Percentiles rank a stretch among this genome's conserved stretches.
Conservation (phyloP, 1,140 invertebrate genomes). For the Andricus grossulariae region DNA sequence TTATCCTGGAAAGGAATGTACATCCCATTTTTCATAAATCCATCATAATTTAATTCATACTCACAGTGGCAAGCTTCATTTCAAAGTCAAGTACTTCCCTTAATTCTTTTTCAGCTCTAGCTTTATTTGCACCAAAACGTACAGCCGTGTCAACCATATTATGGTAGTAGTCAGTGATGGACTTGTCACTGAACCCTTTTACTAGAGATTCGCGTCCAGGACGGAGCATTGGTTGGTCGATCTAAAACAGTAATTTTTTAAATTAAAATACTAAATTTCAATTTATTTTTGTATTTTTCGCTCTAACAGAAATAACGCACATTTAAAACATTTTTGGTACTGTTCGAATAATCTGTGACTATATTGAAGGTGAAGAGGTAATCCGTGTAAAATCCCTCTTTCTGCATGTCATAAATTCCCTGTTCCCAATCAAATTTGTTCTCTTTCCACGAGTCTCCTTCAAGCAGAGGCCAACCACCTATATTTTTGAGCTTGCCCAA, state of each 20-base stretch:
- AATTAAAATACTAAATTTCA: no score
- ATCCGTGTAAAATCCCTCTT: no score
- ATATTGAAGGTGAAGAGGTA: no score
- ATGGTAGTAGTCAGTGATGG: constrained; percentile 65
- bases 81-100: constrained; percentile 80
- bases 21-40: constrained; percentile 56
- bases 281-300: background rate
- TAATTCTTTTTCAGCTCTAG: constrained; percentile 68
- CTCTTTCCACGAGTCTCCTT: no score
- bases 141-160: constrained; percentile 76
- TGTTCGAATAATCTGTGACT: no score
- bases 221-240: background rate
- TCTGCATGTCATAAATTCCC: no score
- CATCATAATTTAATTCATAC: constrained; percentile 66
- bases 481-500: no score
- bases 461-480: no score
- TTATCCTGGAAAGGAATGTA: no score
- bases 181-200: constrained; percentile 68
- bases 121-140: constrained; percentile 76
- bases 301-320: no score
- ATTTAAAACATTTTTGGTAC: no score
- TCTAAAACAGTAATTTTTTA: background rate
- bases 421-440: no score
- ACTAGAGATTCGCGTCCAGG: constrained; percentile 78
- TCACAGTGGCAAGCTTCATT: constrained; percentile 78